These are phyloP conservation scores for Tenthredo amoena DNA, from an alignment of 2,888 invertebrate species.

Conservation along the genomic window DNA sequence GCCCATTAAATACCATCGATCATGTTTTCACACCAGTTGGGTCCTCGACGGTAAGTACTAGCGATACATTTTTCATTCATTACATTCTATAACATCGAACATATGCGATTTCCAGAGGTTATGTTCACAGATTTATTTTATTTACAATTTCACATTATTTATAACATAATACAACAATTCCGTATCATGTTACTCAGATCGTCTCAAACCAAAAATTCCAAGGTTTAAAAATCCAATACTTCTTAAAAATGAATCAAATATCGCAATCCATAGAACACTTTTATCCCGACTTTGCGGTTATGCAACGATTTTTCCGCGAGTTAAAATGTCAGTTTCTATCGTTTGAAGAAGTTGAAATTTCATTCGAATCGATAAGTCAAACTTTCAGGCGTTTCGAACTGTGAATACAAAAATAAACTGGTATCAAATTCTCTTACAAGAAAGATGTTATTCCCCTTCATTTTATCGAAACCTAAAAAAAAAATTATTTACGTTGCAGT, in stretches of 20 bases:
- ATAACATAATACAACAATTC: background rate
- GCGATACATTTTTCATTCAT: constrained; percentile 41
- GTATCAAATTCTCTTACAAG: background rate
- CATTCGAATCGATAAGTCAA: background rate
- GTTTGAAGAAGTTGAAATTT: background rate
- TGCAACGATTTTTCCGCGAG: constrained; percentile 36
- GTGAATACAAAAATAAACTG: background rate
- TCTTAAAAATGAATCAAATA: background rate
- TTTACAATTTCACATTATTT: background rate
- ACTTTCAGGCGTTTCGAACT: background rate
- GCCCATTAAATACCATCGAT: constrained; percentile 69
- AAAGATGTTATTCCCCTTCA: no score
- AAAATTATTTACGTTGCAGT: constrained; percentile 65
- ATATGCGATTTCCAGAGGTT: constrained; percentile 40
- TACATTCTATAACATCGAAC: background rate
- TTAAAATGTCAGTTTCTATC: constrained; percentile 25
- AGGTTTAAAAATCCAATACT: background rate
- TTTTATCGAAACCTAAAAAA: no score
- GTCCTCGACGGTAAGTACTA: constrained; percentile 70
- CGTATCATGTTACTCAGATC: background rate
- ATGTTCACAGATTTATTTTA: constrained; percentile 2
- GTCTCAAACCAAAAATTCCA: background rate
- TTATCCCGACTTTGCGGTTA: constrained; percentile 8
- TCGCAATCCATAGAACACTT: background rate
- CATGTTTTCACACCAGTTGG: constrained; percentile 74